A percentile compares a stretch with the other conserved stretches of the same genome.
Evolutionary conservation across 2,113 vertebrate genomes (phyloP).

Genomic region (Leptobrachium leishanense): DNA sequence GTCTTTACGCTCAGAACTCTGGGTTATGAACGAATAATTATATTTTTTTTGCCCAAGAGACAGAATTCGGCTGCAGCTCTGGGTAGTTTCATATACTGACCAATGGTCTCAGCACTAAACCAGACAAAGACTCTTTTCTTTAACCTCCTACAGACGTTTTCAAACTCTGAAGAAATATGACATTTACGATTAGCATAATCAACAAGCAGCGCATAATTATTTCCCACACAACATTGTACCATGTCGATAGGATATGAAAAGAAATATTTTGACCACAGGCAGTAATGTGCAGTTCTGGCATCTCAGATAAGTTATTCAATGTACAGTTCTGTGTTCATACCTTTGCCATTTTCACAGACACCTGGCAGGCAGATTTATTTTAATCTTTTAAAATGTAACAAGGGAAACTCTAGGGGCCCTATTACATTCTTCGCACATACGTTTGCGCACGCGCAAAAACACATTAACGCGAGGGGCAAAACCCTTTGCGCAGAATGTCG

Average conservation of each 20-base stretch:
- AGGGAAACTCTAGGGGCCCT: too few relatives aligned
- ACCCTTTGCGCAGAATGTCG: too few relatives aligned
- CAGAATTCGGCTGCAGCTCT: constrained; percentile 48
- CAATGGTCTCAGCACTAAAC: constrained; percentile 61
- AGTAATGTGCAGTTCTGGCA: not conserved
- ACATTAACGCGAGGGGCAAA: too few relatives aligned
- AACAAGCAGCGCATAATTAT: constrained; percentile 7
- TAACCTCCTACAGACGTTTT: constrained; percentile 78
- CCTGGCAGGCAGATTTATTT: not conserved
- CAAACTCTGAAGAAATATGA: constrained; percentile 67
- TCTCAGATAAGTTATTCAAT: not conserved
- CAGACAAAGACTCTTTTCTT: constrained; percentile 78
- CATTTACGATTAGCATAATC: constrained; percentile 17
- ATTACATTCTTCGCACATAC: too few relatives aligned
- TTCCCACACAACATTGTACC: not conserved
- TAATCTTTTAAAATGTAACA: not conserved
- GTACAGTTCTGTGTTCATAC: not conserved
- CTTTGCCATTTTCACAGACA: not conserved
- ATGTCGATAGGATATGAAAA: not conserved
- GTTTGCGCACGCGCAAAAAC: too few relatives aligned
- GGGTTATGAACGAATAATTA: constrained; percentile 51
- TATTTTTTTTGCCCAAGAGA: constrained; percentile 52
- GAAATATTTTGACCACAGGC: constrained; percentile 5
- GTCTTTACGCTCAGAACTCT: constrained; percentile 46
- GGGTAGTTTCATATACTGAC: constrained; percentile 53